A percentile compares a stretch with the other conserved stretches of the same genome.
These are phyloP conservation scores for Tetragonisca angustula DNA, from an alignment of 2,888 invertebrate species.

Conservation along the genomic window DNA sequence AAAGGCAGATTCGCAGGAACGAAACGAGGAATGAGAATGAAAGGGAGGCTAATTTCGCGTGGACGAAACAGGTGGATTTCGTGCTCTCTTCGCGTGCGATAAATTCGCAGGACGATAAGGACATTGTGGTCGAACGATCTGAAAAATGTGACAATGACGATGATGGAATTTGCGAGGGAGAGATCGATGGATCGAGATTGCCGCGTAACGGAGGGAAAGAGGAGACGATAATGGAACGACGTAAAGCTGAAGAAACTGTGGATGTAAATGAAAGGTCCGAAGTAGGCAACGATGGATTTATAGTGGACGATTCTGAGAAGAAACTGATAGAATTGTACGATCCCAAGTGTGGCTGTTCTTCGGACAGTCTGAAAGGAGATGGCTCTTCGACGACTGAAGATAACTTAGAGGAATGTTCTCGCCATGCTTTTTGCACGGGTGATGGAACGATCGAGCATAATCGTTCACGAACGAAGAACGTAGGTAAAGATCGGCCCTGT, in stretches of 20 bases:
- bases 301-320: not conserved
- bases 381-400: not conserved
- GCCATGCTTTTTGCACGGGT: not conserved
- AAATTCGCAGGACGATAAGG: not conserved
- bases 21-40: not conserved
- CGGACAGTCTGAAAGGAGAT: not conserved
- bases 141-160: too few species aligned
- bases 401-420: not conserved
- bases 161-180: not conserved
- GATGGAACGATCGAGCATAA: not conserved
- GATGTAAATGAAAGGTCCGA: not conserved
- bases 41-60: not conserved
- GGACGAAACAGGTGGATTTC: constrained; percentile 16
- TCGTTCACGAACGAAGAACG: too few species aligned
- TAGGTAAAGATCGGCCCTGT: not conserved
- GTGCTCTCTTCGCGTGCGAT: not conserved
- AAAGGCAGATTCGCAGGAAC: not conserved
- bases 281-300: not conserved
- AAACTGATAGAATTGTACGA: not conserved
- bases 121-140: not conserved
- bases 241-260: not conserved
- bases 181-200: too few species aligned
- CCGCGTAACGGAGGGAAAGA: not conserved
- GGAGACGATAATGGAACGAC: too few species aligned
- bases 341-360: not conserved